phyloP scores from a whole-genome alignment of 2,113 vertebrate species.

The Daubentonia madagascariensis region DNA sequence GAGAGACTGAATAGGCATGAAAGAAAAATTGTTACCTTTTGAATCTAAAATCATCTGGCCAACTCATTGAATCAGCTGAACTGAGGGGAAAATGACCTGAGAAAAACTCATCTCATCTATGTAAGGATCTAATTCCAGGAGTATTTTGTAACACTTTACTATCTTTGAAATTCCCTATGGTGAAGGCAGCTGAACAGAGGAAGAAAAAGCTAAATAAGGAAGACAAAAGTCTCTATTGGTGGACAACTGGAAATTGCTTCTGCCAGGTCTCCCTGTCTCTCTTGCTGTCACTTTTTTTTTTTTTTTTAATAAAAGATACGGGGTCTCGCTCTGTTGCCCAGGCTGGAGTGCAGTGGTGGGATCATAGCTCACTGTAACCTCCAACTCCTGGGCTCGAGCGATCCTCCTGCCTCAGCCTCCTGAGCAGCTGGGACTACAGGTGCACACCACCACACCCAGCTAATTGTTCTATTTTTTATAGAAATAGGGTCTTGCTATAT shows the following conservation, averaged over 20 bases:
- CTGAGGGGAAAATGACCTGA: not conserved
- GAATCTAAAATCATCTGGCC: not conserved
- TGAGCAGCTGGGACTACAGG: no score
- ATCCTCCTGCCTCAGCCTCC: no score
- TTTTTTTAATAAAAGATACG: no score
- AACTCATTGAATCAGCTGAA: not conserved
- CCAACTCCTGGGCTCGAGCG: no score
- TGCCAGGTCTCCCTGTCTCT: not conserved
- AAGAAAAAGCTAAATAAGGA: not conserved
- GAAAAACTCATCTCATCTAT: not conserved
- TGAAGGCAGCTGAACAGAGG: not conserved
- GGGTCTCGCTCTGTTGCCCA: no score
- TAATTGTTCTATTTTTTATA: no score
- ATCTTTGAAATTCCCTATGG: not conserved
- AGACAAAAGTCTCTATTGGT: not conserved
- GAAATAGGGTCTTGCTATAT: no score
- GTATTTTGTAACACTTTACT: not conserved
- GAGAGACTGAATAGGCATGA: not conserved
- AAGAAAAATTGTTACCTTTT: conserved; percentile 25
- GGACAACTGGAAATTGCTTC: not conserved
- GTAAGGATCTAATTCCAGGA: not conserved
- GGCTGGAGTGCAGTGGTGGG: no score
- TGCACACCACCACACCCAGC: no score
- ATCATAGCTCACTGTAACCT: no score
- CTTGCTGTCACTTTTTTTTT: no score